Base-by-base conservation (phyloP, 2,113 vertebrate species). In the Ciconia stormi region DNA sequence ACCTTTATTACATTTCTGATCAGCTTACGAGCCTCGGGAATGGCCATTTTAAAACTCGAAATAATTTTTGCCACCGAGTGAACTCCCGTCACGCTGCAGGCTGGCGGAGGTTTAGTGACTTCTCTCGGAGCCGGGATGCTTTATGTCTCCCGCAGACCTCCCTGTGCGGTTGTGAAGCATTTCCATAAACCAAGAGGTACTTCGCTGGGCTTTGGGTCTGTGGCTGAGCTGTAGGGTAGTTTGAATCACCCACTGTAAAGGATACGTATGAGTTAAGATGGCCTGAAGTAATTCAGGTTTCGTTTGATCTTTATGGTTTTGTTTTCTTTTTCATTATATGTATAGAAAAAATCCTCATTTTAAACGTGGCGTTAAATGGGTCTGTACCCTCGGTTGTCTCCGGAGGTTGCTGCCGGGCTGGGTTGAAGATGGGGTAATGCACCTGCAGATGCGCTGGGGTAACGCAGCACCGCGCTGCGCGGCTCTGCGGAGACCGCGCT, bases 381-480 rank as follows among this genome's bases (percentile, higher is more conserved):
- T 56, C 15, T 80, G 49, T 46, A 9, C 17, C 7, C 38, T 13
- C 2, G 5, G 53, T 5, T 38, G 55, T 3, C 42, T 67, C 2
- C 34, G 49, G 19, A 42, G 42, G 71, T 15, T 34, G 40, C 27
- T 36, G n/a, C 18, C 25, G n/a, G 58, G 42, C 38, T 46, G 67
- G 53, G 5, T 17, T 23, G 56, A 19, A 19, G 50, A 5, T 7
- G 38, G 8, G 38, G 38, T 38, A 38, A 38, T 38, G 38, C 38
- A 8, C 38, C 38, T 38, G 8, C 38, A 38, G 79, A n/a, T 2
- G 7, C 1, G 8, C n/a, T 2, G 1, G 0, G 5, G 49, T 36
- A 25, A 36, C 3, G 5, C 46, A 53, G 66, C 59, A 13, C 20
- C 10, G 5, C 8, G 0, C 29, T n/a, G 34, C 52, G 29, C 20